Conservation (phyloP, 2,797 vertebrate species). For the Hephaestus fuliginosus region DNA sequence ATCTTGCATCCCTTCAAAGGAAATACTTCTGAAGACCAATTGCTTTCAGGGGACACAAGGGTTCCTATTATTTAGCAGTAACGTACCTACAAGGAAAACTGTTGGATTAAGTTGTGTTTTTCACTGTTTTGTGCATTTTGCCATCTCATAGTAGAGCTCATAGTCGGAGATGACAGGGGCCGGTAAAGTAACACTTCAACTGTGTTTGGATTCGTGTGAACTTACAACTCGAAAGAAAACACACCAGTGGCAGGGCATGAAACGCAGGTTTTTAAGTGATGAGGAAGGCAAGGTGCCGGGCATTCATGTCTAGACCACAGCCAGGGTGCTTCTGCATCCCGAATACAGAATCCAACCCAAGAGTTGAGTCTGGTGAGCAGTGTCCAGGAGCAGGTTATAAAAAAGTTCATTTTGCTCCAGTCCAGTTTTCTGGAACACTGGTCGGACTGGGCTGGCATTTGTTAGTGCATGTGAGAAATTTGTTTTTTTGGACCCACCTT, state of each 20-base stretch:
- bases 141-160: constrained; percentile 8
- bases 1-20: constrained; percentile 76
- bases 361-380: constrained; percentile 48
- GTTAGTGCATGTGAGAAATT: constrained; percentile 49
- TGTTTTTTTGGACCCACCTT: constrained; percentile 50
- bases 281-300: constrained; percentile 58
- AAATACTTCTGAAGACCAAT: constrained; percentile 63
- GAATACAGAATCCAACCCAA: constrained; percentile 45
- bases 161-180: neutral
- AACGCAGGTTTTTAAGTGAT: constrained; percentile 51
- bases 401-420: constrained; percentile 64
- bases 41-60: constrained; percentile 52
- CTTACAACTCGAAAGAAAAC: constrained; percentile 69
- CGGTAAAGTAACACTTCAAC: constrained; percentile 48
- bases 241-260: constrained; percentile 44
- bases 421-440: constrained; percentile 59
- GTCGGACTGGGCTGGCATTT: constrained; percentile 33
- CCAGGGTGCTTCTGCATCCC: constrained; percentile 54
- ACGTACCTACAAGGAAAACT: constrained; percentile 37
- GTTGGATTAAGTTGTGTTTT: constrained; percentile 41
- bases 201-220: constrained; percentile 70
- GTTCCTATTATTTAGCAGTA: constrained; percentile 57
- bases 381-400: constrained; percentile 66
- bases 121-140: constrained; percentile 16
- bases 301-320: constrained; percentile 76